phyloP scores from a whole-genome alignment of 37 sponge, comb jelly and placozoan genomes.

The Cladorhizidae sp. region DNA sequence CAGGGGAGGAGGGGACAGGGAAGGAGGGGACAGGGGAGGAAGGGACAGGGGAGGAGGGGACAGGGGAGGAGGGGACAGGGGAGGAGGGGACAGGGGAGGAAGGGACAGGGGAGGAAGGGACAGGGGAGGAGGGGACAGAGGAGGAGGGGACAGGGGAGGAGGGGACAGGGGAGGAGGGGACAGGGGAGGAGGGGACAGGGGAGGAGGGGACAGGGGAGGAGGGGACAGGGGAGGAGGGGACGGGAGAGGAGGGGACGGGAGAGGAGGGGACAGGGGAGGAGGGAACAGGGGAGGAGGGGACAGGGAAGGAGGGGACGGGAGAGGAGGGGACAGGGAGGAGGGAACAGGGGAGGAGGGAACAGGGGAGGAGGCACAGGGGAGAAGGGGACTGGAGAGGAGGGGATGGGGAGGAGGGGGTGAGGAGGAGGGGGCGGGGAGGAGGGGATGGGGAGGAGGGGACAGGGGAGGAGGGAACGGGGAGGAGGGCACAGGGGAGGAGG shows the following conservation, averaged over 20 bases:
- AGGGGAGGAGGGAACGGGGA: background rate
- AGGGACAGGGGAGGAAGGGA: background rate
- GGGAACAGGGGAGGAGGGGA: background rate
- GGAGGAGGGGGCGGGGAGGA: background rate
- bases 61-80: slow-evolving; percentile 18
- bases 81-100: slow-evolving; percentile 1
- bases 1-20: background rate
- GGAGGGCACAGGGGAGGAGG: background rate
- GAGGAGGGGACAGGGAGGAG: background rate
- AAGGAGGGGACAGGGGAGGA: background rate
- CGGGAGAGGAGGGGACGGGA: background rate
- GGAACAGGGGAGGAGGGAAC: background rate
- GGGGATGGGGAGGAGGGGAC: background rate
- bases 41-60: background rate
- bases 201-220: slow-evolving; percentile 14
- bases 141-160: slow-evolving; percentile 13
- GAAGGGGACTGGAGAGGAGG: background rate
- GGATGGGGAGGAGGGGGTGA: background rate
- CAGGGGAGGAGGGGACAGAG: background rate
- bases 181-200: background rate
- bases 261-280: background rate
- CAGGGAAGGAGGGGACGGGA: slow-evolving; percentile 16
- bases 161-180: slow-evolving; percentile 19
- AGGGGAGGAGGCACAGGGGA: background rate
- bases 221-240: slow-evolving; percentile 9